Conservation (phyloP, 2,113 vertebrate genomes). For the Daboia siamensis region DNA sequence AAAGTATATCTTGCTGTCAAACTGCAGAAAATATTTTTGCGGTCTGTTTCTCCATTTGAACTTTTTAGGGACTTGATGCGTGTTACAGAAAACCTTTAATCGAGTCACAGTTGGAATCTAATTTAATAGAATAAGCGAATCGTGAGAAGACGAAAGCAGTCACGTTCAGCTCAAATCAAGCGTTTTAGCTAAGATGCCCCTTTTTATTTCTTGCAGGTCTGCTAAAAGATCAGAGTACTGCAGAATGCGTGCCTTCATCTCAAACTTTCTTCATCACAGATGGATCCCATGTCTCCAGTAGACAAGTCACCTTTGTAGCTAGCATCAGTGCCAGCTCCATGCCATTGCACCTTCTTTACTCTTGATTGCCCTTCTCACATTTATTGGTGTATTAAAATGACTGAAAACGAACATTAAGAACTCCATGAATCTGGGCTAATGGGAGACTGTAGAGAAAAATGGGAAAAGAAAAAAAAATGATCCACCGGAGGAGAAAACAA, state of each 20-base stretch:
- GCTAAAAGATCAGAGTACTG: slow-evolving; percentile 88
- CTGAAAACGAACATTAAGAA: slow-evolving; percentile 87
- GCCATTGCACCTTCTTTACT: slow-evolving; percentile 84
- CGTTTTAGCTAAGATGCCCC: slow-evolving; percentile 72
- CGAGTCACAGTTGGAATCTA: slow-evolving; percentile 68
- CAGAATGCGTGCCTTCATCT: slow-evolving; percentile 99
- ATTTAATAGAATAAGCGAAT: slow-evolving; percentile 68
- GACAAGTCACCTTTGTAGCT: slow-evolving; percentile 88
- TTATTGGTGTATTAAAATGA: slow-evolving; percentile 87
- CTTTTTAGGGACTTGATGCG: slow-evolving; percentile 35
- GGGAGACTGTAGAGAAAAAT: slow-evolving; percentile 79
- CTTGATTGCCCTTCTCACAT: slow-evolving; percentile 82
- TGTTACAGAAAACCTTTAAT: slow-evolving; percentile 60
- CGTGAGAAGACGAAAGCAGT: slow-evolving; percentile 59
- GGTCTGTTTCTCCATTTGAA: slow-evolving; percentile 48
- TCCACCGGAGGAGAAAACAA: slow-evolving; percentile 81
- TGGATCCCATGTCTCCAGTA: slow-evolving; percentile 82
- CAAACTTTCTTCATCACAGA: slow-evolving; percentile 91
- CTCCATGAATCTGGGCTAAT: slow-evolving; percentile 85
- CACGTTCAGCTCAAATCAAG: slow-evolving; percentile 64
- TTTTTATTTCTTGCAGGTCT: slow-evolving; percentile 89
- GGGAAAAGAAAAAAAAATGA: slow-evolving; percentile 61
- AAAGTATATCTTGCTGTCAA: slow-evolving; percentile 28
- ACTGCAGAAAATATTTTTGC: slow-evolving; percentile 46
- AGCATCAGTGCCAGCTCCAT: slow-evolving; percentile 80